phyloP scores from a whole-genome alignment of 1,140 invertebrate genomes.

The Glossosoma conforme region DNA sequence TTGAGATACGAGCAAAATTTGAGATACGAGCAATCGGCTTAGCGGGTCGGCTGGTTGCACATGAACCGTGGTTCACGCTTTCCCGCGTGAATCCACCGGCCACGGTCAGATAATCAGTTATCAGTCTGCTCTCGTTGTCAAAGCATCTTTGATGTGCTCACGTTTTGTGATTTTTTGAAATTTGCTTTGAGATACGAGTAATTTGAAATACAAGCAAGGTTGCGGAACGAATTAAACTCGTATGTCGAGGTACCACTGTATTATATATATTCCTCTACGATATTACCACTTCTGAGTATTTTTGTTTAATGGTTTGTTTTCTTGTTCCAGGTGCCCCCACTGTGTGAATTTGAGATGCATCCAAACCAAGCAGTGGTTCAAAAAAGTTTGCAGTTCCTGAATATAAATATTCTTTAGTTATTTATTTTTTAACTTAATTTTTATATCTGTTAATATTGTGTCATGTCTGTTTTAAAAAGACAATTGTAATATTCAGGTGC shows the following conservation, averaged over 20 bases:
- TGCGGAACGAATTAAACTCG: slow-evolving; percentile 1
- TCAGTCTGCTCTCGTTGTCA: no score
- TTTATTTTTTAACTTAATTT: no score
- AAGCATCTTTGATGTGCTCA: background rate
- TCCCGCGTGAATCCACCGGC: no score
- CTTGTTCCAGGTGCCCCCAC: slow-evolving; percentile 73
- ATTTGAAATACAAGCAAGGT: background rate
- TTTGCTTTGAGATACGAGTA: background rate
- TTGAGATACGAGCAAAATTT: no score
- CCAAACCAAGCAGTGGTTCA: slow-evolving; percentile 69
- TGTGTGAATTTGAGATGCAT: slow-evolving; percentile 68
- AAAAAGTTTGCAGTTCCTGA: slow-evolving; percentile 47
- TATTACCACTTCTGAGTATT: background rate
- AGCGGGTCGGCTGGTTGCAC: no score
- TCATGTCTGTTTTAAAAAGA: no score
- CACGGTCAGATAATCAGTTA: no score
- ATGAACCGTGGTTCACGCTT: no score
- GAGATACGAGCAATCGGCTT: no score
- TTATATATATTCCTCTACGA: background rate
- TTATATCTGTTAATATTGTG: no score
- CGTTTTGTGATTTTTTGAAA: background rate
- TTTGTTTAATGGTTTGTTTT: slow-evolving; percentile 4
- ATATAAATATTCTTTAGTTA: background rate
- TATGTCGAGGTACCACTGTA: slow-evolving; percentile 7
- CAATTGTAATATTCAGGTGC: no score